Conservation (phyloP, 1,140 invertebrate species). For the Halictus rubicundus region DNA sequence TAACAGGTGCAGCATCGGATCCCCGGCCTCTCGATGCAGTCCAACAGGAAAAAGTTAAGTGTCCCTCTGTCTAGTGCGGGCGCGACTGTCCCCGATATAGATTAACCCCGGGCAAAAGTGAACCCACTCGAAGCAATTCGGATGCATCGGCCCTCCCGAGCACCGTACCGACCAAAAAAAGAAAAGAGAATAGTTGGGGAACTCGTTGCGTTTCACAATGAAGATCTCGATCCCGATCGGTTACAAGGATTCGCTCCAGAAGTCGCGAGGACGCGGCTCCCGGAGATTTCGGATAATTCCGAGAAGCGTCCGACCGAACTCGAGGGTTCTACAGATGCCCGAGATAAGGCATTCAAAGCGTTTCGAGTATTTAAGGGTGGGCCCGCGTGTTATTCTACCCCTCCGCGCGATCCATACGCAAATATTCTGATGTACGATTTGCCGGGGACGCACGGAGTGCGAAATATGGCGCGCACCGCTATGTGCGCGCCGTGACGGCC, state of each 20-base stretch:
- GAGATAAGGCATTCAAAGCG: conserved; percentile 78
- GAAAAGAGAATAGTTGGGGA: neutral
- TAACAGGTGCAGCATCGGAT: conserved; percentile 22
- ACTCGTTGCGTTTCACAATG: conserved; percentile 38
- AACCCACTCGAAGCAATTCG: conserved; percentile 60
- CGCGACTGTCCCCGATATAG: conserved; percentile 39
- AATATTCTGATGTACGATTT: conserved; percentile 45
- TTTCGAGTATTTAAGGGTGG: conserved; percentile 76
- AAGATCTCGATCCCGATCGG: conserved; percentile 75
- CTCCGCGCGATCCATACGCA: conserved; percentile 3
- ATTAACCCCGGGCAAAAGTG: conserved; percentile 37
- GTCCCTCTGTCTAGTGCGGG: neutral
- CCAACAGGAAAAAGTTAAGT: conserved; percentile 38
- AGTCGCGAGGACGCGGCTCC: conserved; percentile 37
- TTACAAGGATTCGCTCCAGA: conserved; percentile 70
- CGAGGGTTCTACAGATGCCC: conserved; percentile 77
- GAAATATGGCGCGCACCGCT: conserved; percentile 34
- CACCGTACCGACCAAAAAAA: conserved; percentile 34
- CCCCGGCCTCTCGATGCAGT: conserved; percentile 7
- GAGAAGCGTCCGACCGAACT: conserved; percentile 76
- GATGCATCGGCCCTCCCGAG: conserved; percentile 31
- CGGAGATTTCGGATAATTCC: conserved; percentile 78
- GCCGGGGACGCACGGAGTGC: conserved; percentile 10
- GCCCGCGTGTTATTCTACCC: conserved; percentile 61
- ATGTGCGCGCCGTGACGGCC: neutral